Base-by-base conservation (phyloP, 2,888 invertebrate species). In the Junonia oenone region DNA sequence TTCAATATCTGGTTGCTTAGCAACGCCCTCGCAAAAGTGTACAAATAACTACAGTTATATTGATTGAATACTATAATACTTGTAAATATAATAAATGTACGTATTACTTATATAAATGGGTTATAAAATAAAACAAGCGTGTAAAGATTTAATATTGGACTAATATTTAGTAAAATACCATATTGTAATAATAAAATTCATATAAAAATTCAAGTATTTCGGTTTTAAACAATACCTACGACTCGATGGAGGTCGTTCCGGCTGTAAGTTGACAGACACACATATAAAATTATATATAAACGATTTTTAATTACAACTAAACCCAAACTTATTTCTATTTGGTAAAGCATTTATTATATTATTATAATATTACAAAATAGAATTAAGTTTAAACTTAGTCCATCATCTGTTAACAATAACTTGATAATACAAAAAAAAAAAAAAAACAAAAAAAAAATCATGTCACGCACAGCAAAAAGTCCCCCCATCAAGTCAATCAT, bases 81-180 rank as follows among this genome's bases (percentile, higher is more conserved):
- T n/a, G n/a, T 33, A 33, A 33, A 33, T 33, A 33, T 33, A 13
- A 33, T 33, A 22, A 22, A 22, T 22, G 22, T 33, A 33, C 13
- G n/a, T n/a, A 33, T 33, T 38, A 43, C 31, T 51, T 53, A 57
- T 51, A 56, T 38, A 60, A 59, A 58, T 55, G 61, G 64, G 63
- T 52, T 54, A 54, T 17, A 67, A 79, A 87, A 86, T 84, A 72
- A 87, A 86, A 84, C 83, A 75, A 83, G 58, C 68, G 63, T 66
- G 70, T 71, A 81, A 86, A 85, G 82, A 84, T 84, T 87, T 87
- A 87, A 85, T 88, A 86, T 84, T 87, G 87, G 85, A 86, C 88
- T 88, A 88, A 85, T 87, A 85, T 86, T 88, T 86, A 87, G 87
- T 87, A 88, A 88, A 87, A 87, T 88, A 87, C 88, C 84, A 85